Base-by-base conservation (phyloP, 2,797 vertebrate species). In the Trematomus bernacchii region DNA sequence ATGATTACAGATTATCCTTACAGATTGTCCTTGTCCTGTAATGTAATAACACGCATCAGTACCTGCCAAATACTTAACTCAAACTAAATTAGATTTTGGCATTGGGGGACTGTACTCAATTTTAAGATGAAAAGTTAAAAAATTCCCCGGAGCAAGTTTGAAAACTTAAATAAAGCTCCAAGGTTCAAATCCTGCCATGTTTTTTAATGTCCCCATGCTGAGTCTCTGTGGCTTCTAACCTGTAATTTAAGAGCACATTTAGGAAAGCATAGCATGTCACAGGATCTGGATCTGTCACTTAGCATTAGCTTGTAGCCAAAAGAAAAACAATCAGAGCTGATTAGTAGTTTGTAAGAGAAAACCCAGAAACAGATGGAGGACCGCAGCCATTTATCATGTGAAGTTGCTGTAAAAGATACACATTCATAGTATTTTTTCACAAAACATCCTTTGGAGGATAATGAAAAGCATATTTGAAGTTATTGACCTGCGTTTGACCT, bases 31-130 rank as follows among this genome's bases (percentile, higher is more conserved):
- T 88, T 61, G 86, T 85, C 83, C 84, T 76, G 70, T 77, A 83
- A 85, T 85, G 80, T 71, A 90, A 90, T 89, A 79, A 87, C 88
- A 89, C 73, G 86, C 84, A 82, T 79, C 84, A 80, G 63, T 81
- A 85, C 76, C 78, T 79, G 83, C 79, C 90, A 82, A 87, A 86
- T 77, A 43, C 67, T 87, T 87, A 66, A 55, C 12, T 15, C 48
- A 21, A 76, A 64, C 87, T 83, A 63, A 88, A 85, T 87, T 84
- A 53, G 70, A 73, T 74, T 1, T 76, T 74, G 72, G 75, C 81
- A 52, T 77, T 60, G 48, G 11, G 77, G 67, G 57, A 37, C 15
- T 0, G 10, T 3, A 48, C 51, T 82, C 74, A 77, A 77, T 84
- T 80, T 76, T 82, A 4, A 73, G 74, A 77, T 86, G 77, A 83